Percentiles rank a stretch among this genome's conserved stretches.
These are phyloP conservation scores for Poeciliopsis paucimaculata DNA, from an alignment of 2,797 vertebrate genomes.

Conservation along the genomic window DNA sequence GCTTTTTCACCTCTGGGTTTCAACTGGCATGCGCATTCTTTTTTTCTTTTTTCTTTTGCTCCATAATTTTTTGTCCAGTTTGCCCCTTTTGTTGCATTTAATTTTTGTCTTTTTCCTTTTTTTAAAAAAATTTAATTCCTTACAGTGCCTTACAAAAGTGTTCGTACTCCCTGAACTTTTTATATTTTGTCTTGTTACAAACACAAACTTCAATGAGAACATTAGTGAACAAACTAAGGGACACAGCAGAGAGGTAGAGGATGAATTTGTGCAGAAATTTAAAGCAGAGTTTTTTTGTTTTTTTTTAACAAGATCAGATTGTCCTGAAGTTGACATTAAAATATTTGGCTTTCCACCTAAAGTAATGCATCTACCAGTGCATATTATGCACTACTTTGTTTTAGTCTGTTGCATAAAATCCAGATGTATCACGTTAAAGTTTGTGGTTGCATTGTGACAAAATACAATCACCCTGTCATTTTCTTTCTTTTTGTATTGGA, in stretches of 20 bases:
- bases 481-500: neutral
- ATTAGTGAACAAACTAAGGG: neutral
- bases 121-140: neutral
- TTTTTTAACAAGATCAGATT: too few relatives aligned
- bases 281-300: neutral
- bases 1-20: neutral
- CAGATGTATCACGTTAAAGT: neutral
- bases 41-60: neutral
- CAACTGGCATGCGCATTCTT: slow-evolving; percentile 28
- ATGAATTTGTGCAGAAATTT: neutral
- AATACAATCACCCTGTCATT: neutral
- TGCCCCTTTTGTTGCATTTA: slow-evolving; percentile 1
- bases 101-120: neutral
- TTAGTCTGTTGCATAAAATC: neutral
- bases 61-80: neutral
- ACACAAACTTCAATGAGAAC: neutral
- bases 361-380: neutral
- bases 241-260: neutral
- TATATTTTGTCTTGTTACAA: neutral
- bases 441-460: neutral
- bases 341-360: neutral
- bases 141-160: neutral
- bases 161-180: neutral
- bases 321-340: too few relatives aligned
- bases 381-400: neutral